Evolutionary conservation across 2,888 invertebrate genomes (phyloP), one percentile per base, ranked within the genome.

Genomic region (Bellardia bayeri): DNA sequence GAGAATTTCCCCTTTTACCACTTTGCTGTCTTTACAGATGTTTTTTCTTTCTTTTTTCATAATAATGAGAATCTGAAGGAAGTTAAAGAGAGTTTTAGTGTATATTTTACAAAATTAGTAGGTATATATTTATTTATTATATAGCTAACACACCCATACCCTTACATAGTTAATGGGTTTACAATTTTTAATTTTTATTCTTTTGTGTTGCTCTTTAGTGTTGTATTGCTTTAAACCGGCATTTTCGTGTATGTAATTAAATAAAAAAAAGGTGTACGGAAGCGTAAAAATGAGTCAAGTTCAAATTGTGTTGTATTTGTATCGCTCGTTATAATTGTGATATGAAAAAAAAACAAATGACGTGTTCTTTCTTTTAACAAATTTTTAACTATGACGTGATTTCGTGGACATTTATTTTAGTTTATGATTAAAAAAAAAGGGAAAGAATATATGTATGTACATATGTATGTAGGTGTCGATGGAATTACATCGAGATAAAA

Each of bases 211-310:
- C 51, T 33, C 16, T 30, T 68, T 51, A 14, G 40, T 30, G 45
- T 13, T 61, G 30, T 54, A 72, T n/a, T 56, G 23, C 51, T 54
- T 51, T 58, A 84, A 85, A 87, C 90, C 90, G 90, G 89, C 89
- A 87, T 88, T 89, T 88, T 88, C 63, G 33, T 82, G 14, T 63
- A 69, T 51, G 14, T 71, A 42, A 30, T 9, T 45, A 14, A 49
- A 58, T 68, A 11, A 69, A 68, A 54, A 79, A 63, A 76, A 54
- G 40, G 16, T 68, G 74, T 79, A 80, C 86, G 89, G 89, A 89
- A 88, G 74, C 82, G 68, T 72, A 79, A 82, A 89, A 87, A 87
- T 87, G 87, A 89, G 89, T 90, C 90, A 90, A 90, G 90, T 90
- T 90, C 90, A 90, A 87, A 86, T 88, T 58, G 79, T 71, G 23